Base-by-base conservation (phyloP, 2,888 invertebrate species). In the Deroplatys truncata region DNA sequence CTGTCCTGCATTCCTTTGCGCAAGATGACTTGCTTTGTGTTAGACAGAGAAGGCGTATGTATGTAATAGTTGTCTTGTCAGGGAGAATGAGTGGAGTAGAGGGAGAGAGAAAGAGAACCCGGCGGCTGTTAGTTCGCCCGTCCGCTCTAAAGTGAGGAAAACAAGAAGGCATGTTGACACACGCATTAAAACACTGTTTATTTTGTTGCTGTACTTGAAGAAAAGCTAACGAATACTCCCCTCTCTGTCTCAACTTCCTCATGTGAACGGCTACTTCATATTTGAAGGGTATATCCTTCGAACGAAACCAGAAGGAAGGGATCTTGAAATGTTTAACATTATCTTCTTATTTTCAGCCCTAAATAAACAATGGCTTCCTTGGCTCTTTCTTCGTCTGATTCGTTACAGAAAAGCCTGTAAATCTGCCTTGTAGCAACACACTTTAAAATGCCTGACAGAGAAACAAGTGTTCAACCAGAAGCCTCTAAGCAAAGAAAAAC, bases 121-220 rank as follows among this genome's bases (percentile, higher is more conserved):
- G 56, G 5, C 56, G 56, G 56, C 56, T 72, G 56, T 72, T 72
- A 72, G 56, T 72, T 72, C 56, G 56, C 20, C 56, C 56, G 56
- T 72, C 9, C 56, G 56, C 56, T 72, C 56, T 72, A 72, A 72
- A 72, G 56, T 28, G 85, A 85, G 85, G 85, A 85, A 49, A 85
- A 85, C 85, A 85, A 85, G 85, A 43, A 49, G 82, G 86, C 86
- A 29, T 86, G 86, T 86, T 86, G 86, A 86, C 86, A 86, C 72
- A 86, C 56, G 31, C 86, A 86, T 86, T 86, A 86, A 86, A 85
- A 86, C 82, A 86, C 82, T 86, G 86, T 86, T 86, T 86, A 86
- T 86, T 49, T 82, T 86, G 72, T 86, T 86, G 86, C 86, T 86
- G 86, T 86, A 86, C 86, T 86, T 86, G 86, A 86, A 72, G 56